phyloP scores from a whole-genome alignment of 2,113 vertebrate species.

The Micronycteris hirsuta region DNA sequence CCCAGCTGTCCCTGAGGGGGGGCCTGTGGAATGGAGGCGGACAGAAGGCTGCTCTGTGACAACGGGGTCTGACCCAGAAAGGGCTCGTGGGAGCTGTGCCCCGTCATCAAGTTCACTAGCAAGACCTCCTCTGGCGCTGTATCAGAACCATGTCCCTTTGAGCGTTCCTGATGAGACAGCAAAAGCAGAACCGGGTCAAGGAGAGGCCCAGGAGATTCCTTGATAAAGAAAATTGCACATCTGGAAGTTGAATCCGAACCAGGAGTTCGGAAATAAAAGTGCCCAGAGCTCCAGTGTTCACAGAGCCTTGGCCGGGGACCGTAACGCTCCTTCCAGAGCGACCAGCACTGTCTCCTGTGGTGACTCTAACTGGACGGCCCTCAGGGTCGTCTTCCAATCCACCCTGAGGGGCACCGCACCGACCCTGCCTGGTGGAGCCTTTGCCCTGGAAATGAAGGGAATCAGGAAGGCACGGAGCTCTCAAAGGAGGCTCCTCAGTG shows the following conservation, averaged over 20 bases:
- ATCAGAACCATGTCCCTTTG: neutral
- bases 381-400: neutral
- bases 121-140: neutral
- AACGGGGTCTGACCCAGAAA: neutral
- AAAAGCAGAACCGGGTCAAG: neutral
- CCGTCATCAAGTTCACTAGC: rapidly evolving
- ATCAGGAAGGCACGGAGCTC: neutral
- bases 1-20: neutral
- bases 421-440: neutral
- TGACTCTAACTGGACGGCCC: neutral
- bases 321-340: neutral
- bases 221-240: neutral
- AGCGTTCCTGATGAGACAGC: neutral
- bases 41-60: neutral
- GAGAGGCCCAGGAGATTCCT: neutral
- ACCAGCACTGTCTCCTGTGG: neutral
- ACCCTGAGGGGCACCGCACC: no score
- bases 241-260: neutral
- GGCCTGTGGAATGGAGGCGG: neutral
- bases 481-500: neutral
- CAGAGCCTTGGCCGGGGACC: neutral
- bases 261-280: neutral
- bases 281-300: neutral
- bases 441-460: neutral
- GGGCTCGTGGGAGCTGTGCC: neutral